Base-by-base conservation (phyloP, 1,140 invertebrate genomes). In the Drosophila littoralis region DNA sequence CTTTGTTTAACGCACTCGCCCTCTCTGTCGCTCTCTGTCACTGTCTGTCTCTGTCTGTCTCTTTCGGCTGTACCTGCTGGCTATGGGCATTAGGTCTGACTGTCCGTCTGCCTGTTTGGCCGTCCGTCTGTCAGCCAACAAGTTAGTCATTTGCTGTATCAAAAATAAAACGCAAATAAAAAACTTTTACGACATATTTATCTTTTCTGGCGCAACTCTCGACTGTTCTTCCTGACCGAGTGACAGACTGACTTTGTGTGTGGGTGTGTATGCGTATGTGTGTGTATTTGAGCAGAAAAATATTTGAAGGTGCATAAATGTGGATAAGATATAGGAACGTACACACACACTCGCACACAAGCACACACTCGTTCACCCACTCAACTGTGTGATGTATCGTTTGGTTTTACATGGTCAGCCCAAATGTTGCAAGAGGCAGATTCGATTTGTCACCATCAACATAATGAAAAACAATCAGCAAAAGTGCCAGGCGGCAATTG, bases 111-210 rank as follows among this genome's bases (percentile, higher is more conserved):
- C 32, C 54, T 57, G 12, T 6, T 22, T 1, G 17, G 32, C 12
- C 12, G 68, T 12, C 58, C 46, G 60, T 50, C 54, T 52, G 22
- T 78, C 79, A 75, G 75, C 79, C 79, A 86, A 86, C 83, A 86
- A 86, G 82, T 82, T 88, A 86, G 82, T 82, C 82, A 86, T 86
- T 86, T 86, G 67, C 83, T 82, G 82, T 82, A 88, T 86, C 83
- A 86, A 82, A 86, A 80, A 83, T 86, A 86, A 86, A 88, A 88
- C 82, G 82, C 82, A 86, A 85, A 86, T 85, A 85, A 85, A 85
- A 85, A 85, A 85, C 82, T 85, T 86, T 85, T 85, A 85, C 82
- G 82, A 85, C 82, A 85, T 85, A 81, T 85, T 85, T 85, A 85
- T 85, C 82, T 86, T 85, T 86, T 75, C 70, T 68, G 65, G 48